Base-by-base conservation (phyloP, 2,888 invertebrate genomes). In the Muschampia staudingeri region DNA sequence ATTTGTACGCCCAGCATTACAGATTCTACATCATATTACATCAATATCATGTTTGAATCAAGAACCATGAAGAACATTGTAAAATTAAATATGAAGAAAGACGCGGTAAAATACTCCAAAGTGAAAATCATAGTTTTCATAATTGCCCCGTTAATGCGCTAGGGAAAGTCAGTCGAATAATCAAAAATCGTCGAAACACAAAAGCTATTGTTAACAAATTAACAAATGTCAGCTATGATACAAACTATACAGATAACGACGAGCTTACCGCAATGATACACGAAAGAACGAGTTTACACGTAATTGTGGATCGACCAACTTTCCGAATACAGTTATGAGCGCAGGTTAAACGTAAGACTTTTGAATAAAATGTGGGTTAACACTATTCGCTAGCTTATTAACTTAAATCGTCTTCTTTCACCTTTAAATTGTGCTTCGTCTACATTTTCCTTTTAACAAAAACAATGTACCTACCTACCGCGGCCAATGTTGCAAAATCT, bases 361-460 rank as follows among this genome's bases (percentile, higher is more conserved):
- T 77, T 78, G 70, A 52, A 56, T 73, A 70, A 69, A 67, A 72
- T 81, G 61, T 70, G 78, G 67, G 71, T 75, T 76, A 73, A 70
- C 61, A 19, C 70, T 76, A 80, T 83, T 69, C 81, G 81, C 67
- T 79, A 69, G 69, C 37, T 69, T 76, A 44, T 78, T 78, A 30
- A 30, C 14, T 14, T 65, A 65, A 65, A 65, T 14, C 12, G 65
- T 65, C 30, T 65, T 65, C 65, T 65, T 65, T 65, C 65, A 69
- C n/a, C 69, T 69, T 37, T 34, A 67, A 34, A 14, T n/a, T n/a
- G 37, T 37, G 12, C n/a, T 69, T 16, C 37, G 16, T 14, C 9
- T 6, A 11, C 11, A 11, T 11, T 42, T 42, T 42, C 7, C 9
- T 42, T 42, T 42, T 42, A 8, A 42, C 42, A 42, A 42, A 42